Base-by-base conservation (phyloP, 1,140 invertebrate genomes). In the Armadillidium nasatum region DNA sequence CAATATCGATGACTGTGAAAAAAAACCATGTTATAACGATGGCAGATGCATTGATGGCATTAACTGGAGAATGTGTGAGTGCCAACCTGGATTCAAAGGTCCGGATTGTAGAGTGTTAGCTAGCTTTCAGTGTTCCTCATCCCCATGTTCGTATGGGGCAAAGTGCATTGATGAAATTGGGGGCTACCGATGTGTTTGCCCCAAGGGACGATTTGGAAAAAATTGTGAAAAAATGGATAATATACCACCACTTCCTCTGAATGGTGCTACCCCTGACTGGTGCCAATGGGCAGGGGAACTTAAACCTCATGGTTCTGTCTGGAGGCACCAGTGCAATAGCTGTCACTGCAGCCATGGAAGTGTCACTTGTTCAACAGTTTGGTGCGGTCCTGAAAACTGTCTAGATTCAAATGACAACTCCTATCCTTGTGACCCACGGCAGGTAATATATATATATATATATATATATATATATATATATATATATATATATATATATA, bases 141-240 rank as follows among this genome's bases (percentile, higher is more conserved):
- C 95, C 84, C 93, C 94, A 0, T 96, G 94, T 82, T 93, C 95
- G 81, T 94, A 96, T 80, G 94, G 93, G 0, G 89, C 89, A 43
- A 79, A 45, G 21, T 79, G 77, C 44, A 66, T 60, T 68, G 80
- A 81, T 74, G 76, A 72, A 10, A 50, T 50, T 45, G 71, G 72
- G 0, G 43, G 72, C 9, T 83, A 71, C 72, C 92, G 91, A 46
- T 97, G 95, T 84, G 79, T 86, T 9, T 97, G 95, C 84, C 81
- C 87, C 68, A 54, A 88, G 3, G 91, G 92, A 66, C 96, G 90
- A 89, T 90, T 88, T 84, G 95, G 95, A 3, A 83, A 93, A 60
- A 92, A 93, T 82, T 97, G 94, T 79, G 85, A 43, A 72, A 10
- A 7, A 44, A 21, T 74, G 45, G 68, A 68, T 10, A 22, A 50